Evolutionary conservation across 2,113 vertebrate genomes (phyloP).

Genomic region (Phaethornis superciliosus): DNA sequence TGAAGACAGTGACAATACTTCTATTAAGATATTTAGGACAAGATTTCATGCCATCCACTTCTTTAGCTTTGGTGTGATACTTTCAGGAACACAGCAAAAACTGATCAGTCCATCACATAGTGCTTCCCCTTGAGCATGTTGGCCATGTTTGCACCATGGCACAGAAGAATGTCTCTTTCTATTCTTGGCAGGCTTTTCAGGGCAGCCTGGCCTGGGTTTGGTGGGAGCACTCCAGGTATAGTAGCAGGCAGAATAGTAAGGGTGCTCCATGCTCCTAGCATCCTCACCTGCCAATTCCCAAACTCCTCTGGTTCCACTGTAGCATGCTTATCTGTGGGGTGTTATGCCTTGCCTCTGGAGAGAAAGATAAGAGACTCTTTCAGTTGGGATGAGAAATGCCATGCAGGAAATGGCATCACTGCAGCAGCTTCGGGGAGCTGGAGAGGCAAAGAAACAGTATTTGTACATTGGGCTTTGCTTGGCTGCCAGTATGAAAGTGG

Average conservation of each 20-base stretch:
- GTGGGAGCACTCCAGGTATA: not conserved
- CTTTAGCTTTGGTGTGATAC: not conserved
- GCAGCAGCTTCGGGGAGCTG: not conserved
- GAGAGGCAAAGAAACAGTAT: not conserved
- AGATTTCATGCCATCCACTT: not conserved
- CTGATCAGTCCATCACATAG: not conserved
- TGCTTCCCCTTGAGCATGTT: not conserved
- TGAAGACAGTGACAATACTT: not conserved
- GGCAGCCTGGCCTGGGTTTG: not conserved
- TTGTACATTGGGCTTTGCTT: not conserved
- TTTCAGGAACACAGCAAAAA: not conserved
- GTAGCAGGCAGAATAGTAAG: fast-evolving
- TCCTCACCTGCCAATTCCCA: not conserved
- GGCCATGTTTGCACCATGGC: fast-evolving
- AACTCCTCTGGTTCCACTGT: fast-evolving
- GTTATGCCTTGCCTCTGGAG: not conserved
- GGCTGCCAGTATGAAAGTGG: not conserved
- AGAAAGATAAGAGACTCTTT: not conserved
- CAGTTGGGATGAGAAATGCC: not conserved
- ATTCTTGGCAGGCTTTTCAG: fast-evolving
- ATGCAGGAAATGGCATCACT: not conserved
- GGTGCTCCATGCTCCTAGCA: not conserved
- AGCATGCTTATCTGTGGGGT: fast-evolving
- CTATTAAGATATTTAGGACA: constrained; percentile 2
- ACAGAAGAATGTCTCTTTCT: not conserved